These are phyloP conservation scores for Teleogryllus occipitalis DNA, from an alignment of 1,140 invertebrate genomes.

Conservation along the genomic window DNA sequence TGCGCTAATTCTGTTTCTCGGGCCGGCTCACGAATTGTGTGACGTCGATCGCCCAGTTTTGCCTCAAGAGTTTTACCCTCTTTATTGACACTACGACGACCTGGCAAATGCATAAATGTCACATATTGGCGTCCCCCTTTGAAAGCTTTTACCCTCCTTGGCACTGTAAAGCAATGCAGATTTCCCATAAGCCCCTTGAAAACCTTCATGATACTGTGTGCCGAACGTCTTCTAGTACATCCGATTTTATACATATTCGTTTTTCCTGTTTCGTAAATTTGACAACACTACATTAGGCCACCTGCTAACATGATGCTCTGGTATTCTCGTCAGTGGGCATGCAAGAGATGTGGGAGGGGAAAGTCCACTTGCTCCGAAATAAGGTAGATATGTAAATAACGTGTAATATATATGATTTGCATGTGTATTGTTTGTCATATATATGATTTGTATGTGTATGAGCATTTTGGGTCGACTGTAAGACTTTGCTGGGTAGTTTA, in stretches of 20 bases:
- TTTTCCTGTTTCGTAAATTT: background rate
- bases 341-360: background rate
- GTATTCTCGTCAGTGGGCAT: constrained; percentile 10
- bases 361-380: constrained; percentile 9
- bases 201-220: background rate
- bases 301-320: constrained; percentile 8
- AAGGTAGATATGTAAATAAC: constrained; percentile 14
- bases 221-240: background rate
- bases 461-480: too few relatives aligned
- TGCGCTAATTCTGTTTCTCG: constrained; percentile 11
- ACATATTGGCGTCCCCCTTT: background rate
- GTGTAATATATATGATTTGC: constrained; percentile 10
- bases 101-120: background rate
- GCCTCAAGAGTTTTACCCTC: background rate
- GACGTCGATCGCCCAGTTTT: background rate
- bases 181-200: constrained; percentile 9
- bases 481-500: too few relatives aligned
- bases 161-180: constrained; percentile 9
- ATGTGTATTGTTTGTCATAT: too few relatives aligned
- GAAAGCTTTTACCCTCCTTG: background rate
- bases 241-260: background rate
- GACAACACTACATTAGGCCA: background rate
- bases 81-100: constrained; percentile 7
- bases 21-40: constrained; percentile 9
- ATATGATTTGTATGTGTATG: too few relatives aligned